Base-by-base conservation (phyloP, 2,888 invertebrate genomes). In the Thymelicus lineola region DNA sequence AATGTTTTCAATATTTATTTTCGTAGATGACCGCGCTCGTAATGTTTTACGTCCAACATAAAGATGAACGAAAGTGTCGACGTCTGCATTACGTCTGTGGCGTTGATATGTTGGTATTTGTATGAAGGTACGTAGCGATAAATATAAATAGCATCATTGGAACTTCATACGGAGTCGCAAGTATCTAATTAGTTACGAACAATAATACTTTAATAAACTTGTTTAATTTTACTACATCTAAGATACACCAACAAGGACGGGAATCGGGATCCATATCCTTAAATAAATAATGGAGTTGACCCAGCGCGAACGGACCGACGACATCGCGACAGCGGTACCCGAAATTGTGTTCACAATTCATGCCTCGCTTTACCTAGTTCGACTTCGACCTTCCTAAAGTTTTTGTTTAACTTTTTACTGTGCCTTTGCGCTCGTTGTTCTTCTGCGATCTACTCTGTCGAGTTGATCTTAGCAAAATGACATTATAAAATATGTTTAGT, bases 261-360 rank as follows among this genome's bases (percentile, higher is more conserved):
- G 42, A 42, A 12, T 17, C 12, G 42, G 42, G 42, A 42, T 42
- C 42, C 42, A 46, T 12, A 48, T 66, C 65, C 58, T 46, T 79
- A 80, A 82, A 57, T 58, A 66, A 71, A 85, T 83, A 86, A 87
- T 85, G 85, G 89, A 88, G 88, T 90, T 90, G 90, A 90, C 90
- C 89, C 80, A 83, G 81, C 81, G 53, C 12, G 53, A 10, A 6
- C 53, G 74, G 77, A 77, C 70, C 69, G 65, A 38, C 38, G 9
- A 9, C 28, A 28, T 28, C 28, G 28, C 38, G 38, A 59, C 71
- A 58, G 59, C 71, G 58, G 71, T 68, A 70, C 50, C 50, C 65
- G 38, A 71, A 74, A 72, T 53, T 74, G 60, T 70, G 64, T 75
- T 74, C 82, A 80, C 76, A 79, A 74, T 82, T 79, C 76, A 79